Evolutionary conservation across 2,888 invertebrate species (phyloP).

Genomic region (Liopterus haemorrhoidalis): DNA sequence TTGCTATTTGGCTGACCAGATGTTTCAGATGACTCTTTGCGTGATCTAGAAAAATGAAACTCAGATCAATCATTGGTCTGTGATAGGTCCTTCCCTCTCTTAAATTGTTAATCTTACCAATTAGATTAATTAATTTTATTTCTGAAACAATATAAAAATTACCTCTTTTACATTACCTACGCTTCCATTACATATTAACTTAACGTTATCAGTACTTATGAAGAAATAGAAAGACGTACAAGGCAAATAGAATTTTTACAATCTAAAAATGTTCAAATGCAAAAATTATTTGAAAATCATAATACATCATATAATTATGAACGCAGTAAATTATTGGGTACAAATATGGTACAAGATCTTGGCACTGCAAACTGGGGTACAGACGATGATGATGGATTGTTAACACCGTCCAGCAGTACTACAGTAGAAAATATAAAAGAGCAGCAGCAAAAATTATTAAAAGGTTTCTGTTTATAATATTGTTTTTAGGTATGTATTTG

Average conservation of each 20-base stretch:
- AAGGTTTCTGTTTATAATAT: constrained; percentile 43
- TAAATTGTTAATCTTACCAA: too few relatives aligned
- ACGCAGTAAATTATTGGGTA: constrained; percentile 41
- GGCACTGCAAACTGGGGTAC: constrained; percentile 46
- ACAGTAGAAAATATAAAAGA: constrained; percentile 50
- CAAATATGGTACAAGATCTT: constrained; percentile 36
- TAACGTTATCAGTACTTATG: constrained; percentile 51
- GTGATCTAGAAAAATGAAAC: too few relatives aligned
- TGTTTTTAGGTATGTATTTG: constrained; percentile 5
- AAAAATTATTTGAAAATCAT: constrained; percentile 48
- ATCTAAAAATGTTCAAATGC: constrained; percentile 54
- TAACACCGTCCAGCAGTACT: constrained; percentile 42
- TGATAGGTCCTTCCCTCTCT: too few relatives aligned
- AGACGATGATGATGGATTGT: constrained; percentile 46
- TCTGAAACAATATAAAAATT: too few relatives aligned
- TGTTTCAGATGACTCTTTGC: constrained; percentile 2
- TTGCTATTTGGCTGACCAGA: constrained; percentile 1
- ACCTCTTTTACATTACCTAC: too few relatives aligned
- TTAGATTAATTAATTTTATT: too few relatives aligned
- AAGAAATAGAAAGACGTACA: constrained; percentile 57
- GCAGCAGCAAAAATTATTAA: constrained; percentile 55
- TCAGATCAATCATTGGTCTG: too few relatives aligned
- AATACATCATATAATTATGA: constrained; percentile 37
- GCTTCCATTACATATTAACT: constrained; percentile 34
- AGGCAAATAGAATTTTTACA: constrained; percentile 56